These are phyloP conservation scores for Chrysaora quinquecirrha DNA, from an alignment of 30 jellyfish, hydroid and myxozoan genomes.

Conservation along the genomic window DNA sequence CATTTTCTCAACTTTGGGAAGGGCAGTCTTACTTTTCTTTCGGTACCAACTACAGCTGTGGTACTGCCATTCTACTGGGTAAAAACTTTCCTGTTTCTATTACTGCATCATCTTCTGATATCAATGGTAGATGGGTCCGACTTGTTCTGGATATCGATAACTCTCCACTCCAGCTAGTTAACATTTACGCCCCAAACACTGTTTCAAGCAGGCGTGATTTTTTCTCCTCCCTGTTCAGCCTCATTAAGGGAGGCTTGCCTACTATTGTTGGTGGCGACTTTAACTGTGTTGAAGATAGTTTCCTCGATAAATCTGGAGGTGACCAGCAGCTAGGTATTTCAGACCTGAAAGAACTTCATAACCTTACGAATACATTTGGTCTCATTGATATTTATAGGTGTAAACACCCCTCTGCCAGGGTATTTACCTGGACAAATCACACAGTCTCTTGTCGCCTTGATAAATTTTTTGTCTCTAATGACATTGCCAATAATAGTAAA, in stretches of 20 bases:
- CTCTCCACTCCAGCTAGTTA: conserved; percentile 7
- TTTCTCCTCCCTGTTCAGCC: background rate
- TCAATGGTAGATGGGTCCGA: background rate
- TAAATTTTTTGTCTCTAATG: background rate
- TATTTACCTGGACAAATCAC: conserved; percentile 10
- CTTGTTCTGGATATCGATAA: background rate
- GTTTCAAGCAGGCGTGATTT: background rate
- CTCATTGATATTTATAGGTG: conserved; percentile 19
- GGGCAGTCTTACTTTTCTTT: conserved; percentile 7
- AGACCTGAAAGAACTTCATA: background rate
- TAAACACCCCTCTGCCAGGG: conserved; percentile 9
- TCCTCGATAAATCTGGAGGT: conserved; percentile 35
- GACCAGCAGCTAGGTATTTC: conserved; percentile 2
- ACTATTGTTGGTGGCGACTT: conserved; percentile 39
- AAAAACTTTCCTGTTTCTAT: background rate
- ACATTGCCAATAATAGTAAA: background rate
- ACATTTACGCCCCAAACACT: conserved; percentile 35
- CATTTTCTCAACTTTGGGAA: background rate
- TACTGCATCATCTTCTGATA: background rate
- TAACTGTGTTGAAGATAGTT: conserved; percentile 22
- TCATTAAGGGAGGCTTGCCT: conserved; percentile 14
- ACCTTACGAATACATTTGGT: background rate
- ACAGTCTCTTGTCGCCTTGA: conserved; percentile 11
- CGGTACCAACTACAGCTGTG: conserved; percentile 19
- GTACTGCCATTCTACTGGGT: conserved; percentile 15